Percentiles rank a stretch among this genome's conserved stretches.
phyloP scores from a whole-genome alignment of 2,113 vertebrate genomes.

The Pterocles orientalis region DNA sequence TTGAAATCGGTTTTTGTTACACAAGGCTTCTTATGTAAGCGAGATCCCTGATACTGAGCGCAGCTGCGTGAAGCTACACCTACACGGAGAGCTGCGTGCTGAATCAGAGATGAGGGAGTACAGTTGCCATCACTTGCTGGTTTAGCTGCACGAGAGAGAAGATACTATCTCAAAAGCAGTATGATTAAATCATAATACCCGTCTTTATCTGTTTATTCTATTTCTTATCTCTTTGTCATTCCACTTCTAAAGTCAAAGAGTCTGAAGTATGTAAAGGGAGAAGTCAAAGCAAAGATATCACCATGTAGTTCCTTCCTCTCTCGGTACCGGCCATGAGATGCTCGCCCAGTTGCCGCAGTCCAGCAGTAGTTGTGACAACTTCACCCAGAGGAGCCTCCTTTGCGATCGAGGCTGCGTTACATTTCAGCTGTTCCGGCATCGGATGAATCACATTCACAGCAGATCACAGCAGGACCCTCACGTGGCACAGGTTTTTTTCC shows the following conservation, averaged over 20 bases:
- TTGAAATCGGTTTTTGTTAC: neutral
- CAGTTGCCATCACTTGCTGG: neutral
- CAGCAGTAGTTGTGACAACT: neutral
- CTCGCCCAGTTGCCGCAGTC: neutral
- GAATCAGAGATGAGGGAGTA: neutral
- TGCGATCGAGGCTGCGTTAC: rapidly evolving
- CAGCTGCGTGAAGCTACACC: neutral
- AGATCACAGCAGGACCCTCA: neutral
- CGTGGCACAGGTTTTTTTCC: neutral
- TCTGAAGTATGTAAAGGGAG: neutral
- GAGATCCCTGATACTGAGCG: neutral
- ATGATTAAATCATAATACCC: neutral
- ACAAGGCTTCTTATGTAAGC: neutral
- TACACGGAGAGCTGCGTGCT: neutral
- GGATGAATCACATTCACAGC: neutral
- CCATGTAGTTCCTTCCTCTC: neutral
- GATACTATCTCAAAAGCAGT: neutral
- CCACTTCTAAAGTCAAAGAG: neutral
- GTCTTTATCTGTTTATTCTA: neutral
- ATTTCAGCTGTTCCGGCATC: neutral
- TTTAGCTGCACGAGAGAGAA: neutral
- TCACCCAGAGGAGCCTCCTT: neutral
- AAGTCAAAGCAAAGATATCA: neutral
- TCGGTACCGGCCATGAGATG: neutral
- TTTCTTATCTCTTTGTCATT: neutral